Conservation (phyloP, 2,113 vertebrate species). For the Vanacampus margaritifer region DNA sequence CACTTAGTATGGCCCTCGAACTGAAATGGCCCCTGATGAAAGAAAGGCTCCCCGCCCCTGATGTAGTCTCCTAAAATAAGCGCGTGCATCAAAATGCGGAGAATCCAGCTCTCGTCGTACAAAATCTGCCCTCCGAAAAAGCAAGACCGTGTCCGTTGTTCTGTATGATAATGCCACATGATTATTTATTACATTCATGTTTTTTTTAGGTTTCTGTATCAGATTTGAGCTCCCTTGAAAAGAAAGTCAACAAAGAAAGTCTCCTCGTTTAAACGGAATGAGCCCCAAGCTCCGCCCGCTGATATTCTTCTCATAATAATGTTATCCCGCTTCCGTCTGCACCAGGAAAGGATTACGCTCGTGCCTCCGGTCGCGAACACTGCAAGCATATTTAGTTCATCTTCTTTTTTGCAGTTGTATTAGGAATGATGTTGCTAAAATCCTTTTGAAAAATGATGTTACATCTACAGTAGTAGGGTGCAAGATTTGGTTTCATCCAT, state of each 20-base stretch:
- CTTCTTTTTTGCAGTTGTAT: background rate
- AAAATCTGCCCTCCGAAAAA: constrained; percentile 18
- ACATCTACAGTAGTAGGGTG: too few relatives aligned
- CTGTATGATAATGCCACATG: background rate
- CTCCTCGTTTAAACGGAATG: constrained; percentile 5
- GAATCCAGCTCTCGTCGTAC: background rate
- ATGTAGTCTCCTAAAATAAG: constrained; percentile 4
- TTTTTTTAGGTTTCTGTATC: background rate
- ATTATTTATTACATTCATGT: background rate
- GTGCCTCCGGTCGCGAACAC: background rate
- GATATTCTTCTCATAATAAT: constrained; percentile 1
- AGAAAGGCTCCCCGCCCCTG: background rate
- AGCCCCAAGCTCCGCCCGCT: constrained; percentile 18
- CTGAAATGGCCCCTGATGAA: background rate
- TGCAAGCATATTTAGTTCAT: background rate
- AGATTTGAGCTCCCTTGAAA: constrained; percentile 13
- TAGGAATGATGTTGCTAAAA: background rate
- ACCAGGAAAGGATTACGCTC: background rate
- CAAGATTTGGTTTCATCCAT: too few relatives aligned
- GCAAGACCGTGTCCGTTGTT: background rate
- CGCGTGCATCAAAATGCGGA: constrained; percentile 8
- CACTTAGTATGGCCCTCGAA: background rate
- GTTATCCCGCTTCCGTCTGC: background rate
- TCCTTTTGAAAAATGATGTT: background rate
- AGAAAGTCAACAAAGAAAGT: constrained; percentile 13